phyloP scores from a whole-genome alignment of 2,113 vertebrate genomes.

The Percopsis transmontana region DNA sequence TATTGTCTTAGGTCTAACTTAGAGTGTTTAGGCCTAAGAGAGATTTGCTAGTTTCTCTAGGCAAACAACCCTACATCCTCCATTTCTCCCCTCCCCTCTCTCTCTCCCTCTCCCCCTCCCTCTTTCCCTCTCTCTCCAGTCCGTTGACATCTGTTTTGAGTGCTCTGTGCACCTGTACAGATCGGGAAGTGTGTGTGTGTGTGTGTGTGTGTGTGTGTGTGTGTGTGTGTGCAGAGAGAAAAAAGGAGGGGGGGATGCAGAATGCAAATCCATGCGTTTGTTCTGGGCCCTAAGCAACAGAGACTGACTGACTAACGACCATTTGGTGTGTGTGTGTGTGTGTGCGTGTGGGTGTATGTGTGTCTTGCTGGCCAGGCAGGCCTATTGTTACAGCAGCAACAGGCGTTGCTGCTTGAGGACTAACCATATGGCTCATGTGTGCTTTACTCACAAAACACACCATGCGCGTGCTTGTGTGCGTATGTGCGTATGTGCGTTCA shows the following conservation, averaged over 20 bases:
- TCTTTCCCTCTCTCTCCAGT: constrained; percentile 52
- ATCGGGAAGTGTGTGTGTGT: constrained; percentile 25
- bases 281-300: constrained; percentile 75
- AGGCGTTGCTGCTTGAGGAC: constrained; percentile 87
- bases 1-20: constrained; percentile 57
- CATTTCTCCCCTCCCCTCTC: constrained; percentile 27
- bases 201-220: constrained; percentile 14
- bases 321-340: constrained; percentile 80
- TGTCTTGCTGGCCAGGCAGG: constrained; percentile 78
- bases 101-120: not conserved
- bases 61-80: constrained; percentile 48
- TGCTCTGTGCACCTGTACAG: constrained; percentile 72
- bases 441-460: constrained; percentile 80
- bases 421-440: constrained; percentile 97
- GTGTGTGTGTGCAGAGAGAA: constrained; percentile 4
- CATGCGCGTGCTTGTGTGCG: constrained; percentile 68
- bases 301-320: constrained; percentile 77
- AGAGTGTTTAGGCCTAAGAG: constrained; percentile 52
- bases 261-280: constrained; percentile 85
- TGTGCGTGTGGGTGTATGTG: constrained; percentile 74
- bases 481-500: constrained; percentile 75
- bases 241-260: constrained; percentile 27
- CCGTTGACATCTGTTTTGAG: constrained; percentile 77
- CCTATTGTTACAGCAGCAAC: constrained; percentile 94
- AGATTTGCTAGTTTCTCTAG: constrained; percentile 61